Conservation (phyloP, 2,113 vertebrate genomes). For the Tenebrosternarchus preto region DNA sequence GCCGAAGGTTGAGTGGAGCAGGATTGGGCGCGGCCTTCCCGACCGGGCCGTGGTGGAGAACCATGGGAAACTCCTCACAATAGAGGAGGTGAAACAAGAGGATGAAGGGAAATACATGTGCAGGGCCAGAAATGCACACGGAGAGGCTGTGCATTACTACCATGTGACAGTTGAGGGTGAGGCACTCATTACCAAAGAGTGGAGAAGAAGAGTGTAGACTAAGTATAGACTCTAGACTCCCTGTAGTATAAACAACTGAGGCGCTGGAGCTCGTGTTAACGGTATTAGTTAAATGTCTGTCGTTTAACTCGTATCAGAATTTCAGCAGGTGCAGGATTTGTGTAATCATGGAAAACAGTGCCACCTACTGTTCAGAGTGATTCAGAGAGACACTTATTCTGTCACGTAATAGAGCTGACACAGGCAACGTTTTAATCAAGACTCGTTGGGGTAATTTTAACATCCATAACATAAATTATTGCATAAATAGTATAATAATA, state of each 20-base stretch:
- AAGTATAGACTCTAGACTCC: background rate
- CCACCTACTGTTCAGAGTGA: too few relatives aligned
- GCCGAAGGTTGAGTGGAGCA: conserved; percentile 85
- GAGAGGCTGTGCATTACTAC: conserved; percentile 79
- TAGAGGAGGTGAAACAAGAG: conserved; percentile 73
- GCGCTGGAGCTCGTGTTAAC: background rate
- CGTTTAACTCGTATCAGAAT: background rate
- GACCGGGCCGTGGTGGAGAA: conserved; percentile 72
- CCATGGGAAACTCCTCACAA: conserved; percentile 81
- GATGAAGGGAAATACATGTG: conserved; percentile 88
- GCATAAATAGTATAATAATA: too few relatives aligned
- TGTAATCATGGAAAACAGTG: too few relatives aligned
- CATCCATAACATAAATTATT: too few relatives aligned
- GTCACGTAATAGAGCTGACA: too few relatives aligned
- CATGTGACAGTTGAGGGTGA: conserved; percentile 86
- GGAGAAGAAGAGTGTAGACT: background rate
- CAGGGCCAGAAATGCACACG: conserved; percentile 81
- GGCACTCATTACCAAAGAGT: background rate
- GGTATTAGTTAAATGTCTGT: background rate
- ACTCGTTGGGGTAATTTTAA: too few relatives aligned
- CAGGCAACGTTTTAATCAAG: too few relatives aligned
- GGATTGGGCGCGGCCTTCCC: conserved; percentile 71
- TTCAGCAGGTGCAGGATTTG: background rate
- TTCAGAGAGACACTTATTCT: too few relatives aligned
- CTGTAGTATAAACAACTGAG: too few relatives aligned